Evolutionary conservation across 2,797 vertebrate genomes (phyloP), one percentile per base, ranked within the genome.

Genomic region (Hydrocynus forskahlii): DNA sequence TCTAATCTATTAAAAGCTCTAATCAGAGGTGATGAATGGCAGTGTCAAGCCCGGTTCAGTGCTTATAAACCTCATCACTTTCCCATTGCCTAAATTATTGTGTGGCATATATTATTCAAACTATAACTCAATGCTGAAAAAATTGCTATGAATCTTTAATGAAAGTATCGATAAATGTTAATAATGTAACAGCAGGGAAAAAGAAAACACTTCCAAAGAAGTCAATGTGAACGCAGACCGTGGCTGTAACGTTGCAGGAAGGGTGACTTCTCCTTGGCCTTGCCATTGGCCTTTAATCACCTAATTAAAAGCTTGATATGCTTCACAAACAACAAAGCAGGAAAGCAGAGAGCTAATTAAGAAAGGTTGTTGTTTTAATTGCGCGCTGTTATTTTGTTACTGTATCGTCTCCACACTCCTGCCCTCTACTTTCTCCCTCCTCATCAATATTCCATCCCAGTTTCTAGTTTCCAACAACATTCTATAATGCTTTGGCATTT

Each of bases 141-240:
- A 76, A 77, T 45, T 55, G 48, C 64, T 71, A 64, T 83, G 5
- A 38, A 81, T 81, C 62, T 83, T 78, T 85, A 71, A 85, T 81
- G 59, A 38, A 75, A 19, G 17, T n/a, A 82, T 78, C 70, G 78
- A 60, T 81, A 35, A 60, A 70, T 64, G 63, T 78, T 80, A 80
- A 82, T 85, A 64, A 79, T 76, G 43, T 52, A 79, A 71, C 35
- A 57, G 72, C 57, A 64, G 59, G 40, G 16, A 19, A 62, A 50
- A 64, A 40, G 19, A 57, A 45, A 9, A 67, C 7, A 12, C 52
- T 71, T 76, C 54, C 45, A 50, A 16, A 48, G 29, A 55, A 57
- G 38, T 52, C 17, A 4, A 25, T 50, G 62, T 45, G 23, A 55
- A 67, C 19, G 19, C 21, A 13, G n/a, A 12, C 52, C 55, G 1